Percentiles rank a stretch among this genome's conserved stretches.
Evolutionary conservation across 2,888 invertebrate genomes (phyloP).

Genomic region (Choristoneura rosaceana): DNA sequence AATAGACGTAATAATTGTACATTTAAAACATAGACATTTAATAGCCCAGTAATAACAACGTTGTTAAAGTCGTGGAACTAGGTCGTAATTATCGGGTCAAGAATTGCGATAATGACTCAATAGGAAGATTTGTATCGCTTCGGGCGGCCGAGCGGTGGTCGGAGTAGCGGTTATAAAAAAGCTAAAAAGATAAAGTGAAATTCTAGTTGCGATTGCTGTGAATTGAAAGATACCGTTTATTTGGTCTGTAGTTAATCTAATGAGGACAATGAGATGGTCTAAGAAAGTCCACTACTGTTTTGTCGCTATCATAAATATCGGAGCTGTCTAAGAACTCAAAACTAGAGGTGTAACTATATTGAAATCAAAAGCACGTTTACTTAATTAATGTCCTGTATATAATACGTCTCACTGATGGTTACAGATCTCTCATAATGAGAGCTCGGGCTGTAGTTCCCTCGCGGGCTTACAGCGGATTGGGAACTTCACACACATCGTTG

Average conservation of each 20-base stretch:
- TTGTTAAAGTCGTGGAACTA: conserved; percentile 52
- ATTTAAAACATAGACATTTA: conserved; percentile 52
- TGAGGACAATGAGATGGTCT: no score
- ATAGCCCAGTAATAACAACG: conserved; percentile 53
- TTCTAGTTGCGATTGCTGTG: not conserved
- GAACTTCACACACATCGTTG: no score
- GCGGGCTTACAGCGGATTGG: no score
- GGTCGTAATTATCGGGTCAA: conserved; percentile 65
- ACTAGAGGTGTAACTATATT: no score
- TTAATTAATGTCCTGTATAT: no score
- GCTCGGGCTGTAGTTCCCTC: no score
- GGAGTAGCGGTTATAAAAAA: conserved; percentile 19
- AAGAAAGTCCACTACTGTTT: no score
- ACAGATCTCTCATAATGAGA: no score
- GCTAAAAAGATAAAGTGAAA: conserved; percentile 10
- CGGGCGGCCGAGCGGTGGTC: conserved; percentile 46
- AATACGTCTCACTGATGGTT: no score
- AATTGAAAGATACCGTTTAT: not conserved
- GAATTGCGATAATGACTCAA: conserved; percentile 73
- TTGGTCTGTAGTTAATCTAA: not conserved
- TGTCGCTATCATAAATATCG: no score
- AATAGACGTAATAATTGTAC: conserved; percentile 58
- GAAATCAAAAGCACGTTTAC: no score
- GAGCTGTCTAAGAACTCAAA: no score
- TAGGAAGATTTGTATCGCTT: conserved; percentile 61